Conservation (phyloP, 2,797 vertebrate species). For the Peromyscus aztecus region DNA sequence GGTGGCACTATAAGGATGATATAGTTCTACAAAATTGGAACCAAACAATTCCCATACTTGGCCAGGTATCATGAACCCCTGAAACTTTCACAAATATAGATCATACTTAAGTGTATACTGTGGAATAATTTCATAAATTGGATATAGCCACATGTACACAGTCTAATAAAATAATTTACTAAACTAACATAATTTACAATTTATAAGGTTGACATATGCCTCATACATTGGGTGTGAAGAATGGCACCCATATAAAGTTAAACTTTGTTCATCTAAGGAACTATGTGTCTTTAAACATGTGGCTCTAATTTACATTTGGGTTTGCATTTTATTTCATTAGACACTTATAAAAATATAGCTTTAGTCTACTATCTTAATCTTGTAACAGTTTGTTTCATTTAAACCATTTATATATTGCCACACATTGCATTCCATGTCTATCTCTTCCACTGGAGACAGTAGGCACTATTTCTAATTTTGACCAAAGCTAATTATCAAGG, state of each 20-base stretch:
- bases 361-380: not conserved
- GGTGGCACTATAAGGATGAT: not conserved
- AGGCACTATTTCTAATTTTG: conserved; percentile 67
- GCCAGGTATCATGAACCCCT: not conserved
- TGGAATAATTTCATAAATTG: not conserved
- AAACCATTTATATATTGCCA: conserved; percentile 51
- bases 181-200: not conserved
- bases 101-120: not conserved
- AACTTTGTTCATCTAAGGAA: not conserved
- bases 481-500: conserved; percentile 63
- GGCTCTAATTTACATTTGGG: conserved; percentile 34
- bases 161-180: not conserved
- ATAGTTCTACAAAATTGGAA: not conserved
- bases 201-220: not conserved
- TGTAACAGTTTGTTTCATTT: conserved; percentile 24
- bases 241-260: not conserved
- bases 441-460: not conserved
- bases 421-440: not conserved
- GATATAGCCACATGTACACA: not conserved
- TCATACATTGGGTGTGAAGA: not conserved
- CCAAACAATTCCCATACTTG: not conserved
- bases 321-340: conserved; percentile 61
- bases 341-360: conserved; percentile 1
- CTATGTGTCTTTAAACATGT: conserved; percentile 10
- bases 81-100: not conserved